These are phyloP conservation scores for Aethes cnicana DNA, from an alignment of 2,888 invertebrate species.

Conservation along the genomic window DNA sequence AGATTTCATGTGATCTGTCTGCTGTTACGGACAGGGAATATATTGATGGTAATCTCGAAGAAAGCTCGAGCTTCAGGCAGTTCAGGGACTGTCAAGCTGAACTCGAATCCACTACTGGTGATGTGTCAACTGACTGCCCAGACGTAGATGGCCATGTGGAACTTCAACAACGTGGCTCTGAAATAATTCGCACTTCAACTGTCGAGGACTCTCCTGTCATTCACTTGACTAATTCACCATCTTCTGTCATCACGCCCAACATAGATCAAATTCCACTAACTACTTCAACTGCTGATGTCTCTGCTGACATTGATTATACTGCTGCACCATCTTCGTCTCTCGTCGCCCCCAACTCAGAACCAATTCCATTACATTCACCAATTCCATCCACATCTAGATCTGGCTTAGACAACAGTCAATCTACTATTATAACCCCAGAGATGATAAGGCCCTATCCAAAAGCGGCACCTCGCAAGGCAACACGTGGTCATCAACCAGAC, in stretches of 20 bases:
- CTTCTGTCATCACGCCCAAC: no score
- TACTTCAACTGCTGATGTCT: no score
- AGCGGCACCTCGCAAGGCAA: slow-evolving; percentile 10
- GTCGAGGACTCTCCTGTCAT: no score
- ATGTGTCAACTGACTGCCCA: no score
- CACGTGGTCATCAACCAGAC: slow-evolving; percentile 10
- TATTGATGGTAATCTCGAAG: slow-evolving; percentile 2
- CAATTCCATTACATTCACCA: background rate
- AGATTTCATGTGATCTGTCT: slow-evolving; percentile 23
- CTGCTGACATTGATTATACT: no score
- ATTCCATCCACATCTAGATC: background rate
- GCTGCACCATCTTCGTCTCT: no score
- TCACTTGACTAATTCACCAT: no score
- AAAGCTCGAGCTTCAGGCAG: background rate
- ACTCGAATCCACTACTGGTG: background rate
- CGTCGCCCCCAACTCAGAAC: background rate
- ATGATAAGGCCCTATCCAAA: slow-evolving; percentile 22
- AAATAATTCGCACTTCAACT: no score
- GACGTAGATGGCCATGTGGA: no score
- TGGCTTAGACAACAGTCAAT: background rate
- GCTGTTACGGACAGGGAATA: slow-evolving; percentile 25
- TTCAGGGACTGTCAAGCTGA: background rate
- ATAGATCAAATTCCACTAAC: no score
- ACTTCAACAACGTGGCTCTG: no score
- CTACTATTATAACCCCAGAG: slow-evolving; percentile 15